Conservation (phyloP, 2,888 invertebrate species). For the Rhyacophila evoluta region DNA sequence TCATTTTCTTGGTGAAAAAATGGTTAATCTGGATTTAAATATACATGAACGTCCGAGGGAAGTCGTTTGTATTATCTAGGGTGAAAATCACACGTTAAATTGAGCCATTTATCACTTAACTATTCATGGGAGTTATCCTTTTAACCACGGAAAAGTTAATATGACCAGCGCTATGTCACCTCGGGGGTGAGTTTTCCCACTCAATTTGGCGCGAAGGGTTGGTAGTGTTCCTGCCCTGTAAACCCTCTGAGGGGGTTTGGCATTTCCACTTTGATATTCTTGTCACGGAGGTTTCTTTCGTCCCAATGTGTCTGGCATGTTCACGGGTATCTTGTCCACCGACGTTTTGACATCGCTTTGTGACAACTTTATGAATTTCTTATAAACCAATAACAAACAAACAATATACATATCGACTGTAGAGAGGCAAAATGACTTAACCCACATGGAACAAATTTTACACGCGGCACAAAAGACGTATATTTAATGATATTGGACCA, state of each 20-base stretch:
- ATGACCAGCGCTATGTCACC: conserved; percentile 22
- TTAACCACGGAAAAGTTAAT: conserved; percentile 24
- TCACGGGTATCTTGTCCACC: neutral
- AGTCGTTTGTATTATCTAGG: conserved; percentile 7
- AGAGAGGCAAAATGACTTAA: no score
- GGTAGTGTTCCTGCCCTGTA: neutral
- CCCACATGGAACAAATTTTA: no score
- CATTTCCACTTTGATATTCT: conserved; percentile 20
- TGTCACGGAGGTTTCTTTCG: conserved; percentile 22
- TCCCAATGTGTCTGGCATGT: conserved; percentile 13
- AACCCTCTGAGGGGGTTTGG: neutral
- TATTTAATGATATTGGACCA: no score
- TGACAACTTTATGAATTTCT: no score
- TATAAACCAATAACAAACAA: no score
- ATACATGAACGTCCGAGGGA: neutral
- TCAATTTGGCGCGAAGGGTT: conserved; percentile 22
- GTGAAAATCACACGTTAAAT: conserved; percentile 4
- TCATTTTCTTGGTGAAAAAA: neutral
- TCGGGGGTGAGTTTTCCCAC: conserved; percentile 11
- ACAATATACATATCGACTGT: no score
- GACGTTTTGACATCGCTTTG: no score
- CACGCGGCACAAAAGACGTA: no score
- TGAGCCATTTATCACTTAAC: conserved; percentile 14
- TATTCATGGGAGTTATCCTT: conserved; percentile 19
- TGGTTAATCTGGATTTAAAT: neutral